phyloP scores from a whole-genome alignment of 2,888 invertebrate species.

The Orchesellides sinensis region DNA sequence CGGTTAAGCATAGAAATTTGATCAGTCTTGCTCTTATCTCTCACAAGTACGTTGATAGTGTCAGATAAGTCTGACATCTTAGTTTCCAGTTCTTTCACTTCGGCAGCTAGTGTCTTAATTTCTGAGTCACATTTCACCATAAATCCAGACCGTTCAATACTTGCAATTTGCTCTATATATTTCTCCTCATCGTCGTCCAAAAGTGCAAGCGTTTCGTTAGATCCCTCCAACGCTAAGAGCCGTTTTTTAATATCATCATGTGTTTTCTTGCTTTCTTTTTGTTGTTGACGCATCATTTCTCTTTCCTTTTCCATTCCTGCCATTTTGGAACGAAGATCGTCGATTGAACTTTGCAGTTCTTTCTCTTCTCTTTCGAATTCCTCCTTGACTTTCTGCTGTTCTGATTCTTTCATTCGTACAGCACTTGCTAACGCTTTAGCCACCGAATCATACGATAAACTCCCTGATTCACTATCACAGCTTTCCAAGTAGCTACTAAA shows the following conservation, averaged over 20 bases:
- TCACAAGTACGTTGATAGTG: conserved; percentile 81
- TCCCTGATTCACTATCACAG: conserved; percentile 44
- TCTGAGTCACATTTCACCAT: conserved; percentile 80
- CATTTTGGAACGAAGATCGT: conserved; percentile 78
- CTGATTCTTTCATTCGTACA: conserved; percentile 61
- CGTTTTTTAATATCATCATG: conserved; percentile 80
- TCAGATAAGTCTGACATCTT: conserved; percentile 80
- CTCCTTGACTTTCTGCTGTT: conserved; percentile 70
- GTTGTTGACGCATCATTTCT: conserved; percentile 81
- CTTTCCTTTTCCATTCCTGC: conserved; percentile 84
- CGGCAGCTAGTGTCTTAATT: conserved; percentile 84
- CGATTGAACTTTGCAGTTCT: conserved; percentile 80
- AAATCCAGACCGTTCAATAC: conserved; percentile 66
- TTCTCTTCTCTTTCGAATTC: conserved; percentile 79
- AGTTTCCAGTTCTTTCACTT: conserved; percentile 83
- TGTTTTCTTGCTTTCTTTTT: conserved; percentile 80
- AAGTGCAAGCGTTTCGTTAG: conserved; percentile 62
- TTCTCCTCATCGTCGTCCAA: conserved; percentile 91
- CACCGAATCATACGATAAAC: conserved; percentile 54
- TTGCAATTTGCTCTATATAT: conserved; percentile 49
- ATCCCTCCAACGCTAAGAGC: conserved; percentile 77
- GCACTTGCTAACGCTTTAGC: conserved; percentile 63
- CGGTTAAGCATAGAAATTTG: conserved; percentile 82
- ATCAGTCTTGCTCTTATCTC: conserved; percentile 89
- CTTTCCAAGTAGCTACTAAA: conserved; percentile 75